Percentiles rank a stretch among this genome's conserved stretches.
phyloP scores from a whole-genome alignment of 64 coral and sea anemone genomes.

The Montipora capricornis region DNA sequence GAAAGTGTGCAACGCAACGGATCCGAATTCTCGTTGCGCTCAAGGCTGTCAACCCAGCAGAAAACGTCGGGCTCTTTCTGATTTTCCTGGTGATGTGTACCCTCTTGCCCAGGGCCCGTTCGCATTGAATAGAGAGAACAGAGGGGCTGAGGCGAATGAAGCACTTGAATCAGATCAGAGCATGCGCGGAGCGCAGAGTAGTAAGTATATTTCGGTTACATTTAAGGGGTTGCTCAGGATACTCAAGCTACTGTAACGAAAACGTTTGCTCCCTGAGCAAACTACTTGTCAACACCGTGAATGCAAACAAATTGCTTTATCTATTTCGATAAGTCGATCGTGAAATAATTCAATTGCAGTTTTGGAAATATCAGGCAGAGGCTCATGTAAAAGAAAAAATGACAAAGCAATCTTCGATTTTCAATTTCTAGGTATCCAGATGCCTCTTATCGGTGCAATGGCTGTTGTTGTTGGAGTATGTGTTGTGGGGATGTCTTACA shows the following conservation, averaged over 20 bases:
- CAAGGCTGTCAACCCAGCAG: slow-evolving; percentile 19
- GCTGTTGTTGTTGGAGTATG: slow-evolving; percentile 7
- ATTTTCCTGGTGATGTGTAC: background rate
- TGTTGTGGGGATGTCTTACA: slow-evolving; percentile 17
- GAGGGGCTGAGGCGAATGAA: background rate
- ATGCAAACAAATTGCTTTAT: background rate
- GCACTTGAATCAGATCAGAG: slow-evolving; percentile 6
- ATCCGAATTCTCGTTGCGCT: slow-evolving; percentile 70
- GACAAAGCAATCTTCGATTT: background rate
- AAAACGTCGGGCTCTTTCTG: background rate
- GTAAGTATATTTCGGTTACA: background rate
- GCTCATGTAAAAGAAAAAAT: background rate
- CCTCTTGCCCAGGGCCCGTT: slow-evolving; percentile 30
- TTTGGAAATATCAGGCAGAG: background rate
- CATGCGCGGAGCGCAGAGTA: background rate
- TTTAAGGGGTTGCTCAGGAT: background rate
- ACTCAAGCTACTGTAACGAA: background rate
- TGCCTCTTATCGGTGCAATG: background rate
- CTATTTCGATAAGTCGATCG: no score
- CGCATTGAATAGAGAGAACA: slow-evolving; percentile 12
- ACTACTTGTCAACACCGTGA: no score
- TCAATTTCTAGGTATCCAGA: background rate
- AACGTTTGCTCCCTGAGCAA: no score
- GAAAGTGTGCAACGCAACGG: slow-evolving; percentile 72
- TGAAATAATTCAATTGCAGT: background rate